A percentile compares a stretch with the other conserved stretches of the same genome.
Conservation (phyloP, 2,113 vertebrate species). For the Eonycteris spelaea region DNA sequence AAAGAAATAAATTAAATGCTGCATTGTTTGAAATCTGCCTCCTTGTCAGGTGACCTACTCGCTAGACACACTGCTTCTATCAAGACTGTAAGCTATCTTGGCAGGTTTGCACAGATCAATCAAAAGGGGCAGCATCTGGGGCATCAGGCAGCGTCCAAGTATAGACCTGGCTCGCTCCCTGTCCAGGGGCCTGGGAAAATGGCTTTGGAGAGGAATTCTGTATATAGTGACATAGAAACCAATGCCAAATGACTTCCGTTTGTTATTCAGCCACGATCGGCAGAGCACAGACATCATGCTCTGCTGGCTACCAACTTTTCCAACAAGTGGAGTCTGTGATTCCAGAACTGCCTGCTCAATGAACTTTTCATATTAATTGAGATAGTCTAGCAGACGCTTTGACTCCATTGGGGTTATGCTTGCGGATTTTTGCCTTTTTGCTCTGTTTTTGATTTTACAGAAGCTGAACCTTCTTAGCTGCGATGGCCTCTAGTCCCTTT, state of each 20-base stretch:
- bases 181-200: not conserved
- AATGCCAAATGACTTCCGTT: not conserved
- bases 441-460: constrained; percentile 25
- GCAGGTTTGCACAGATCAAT: not conserved
- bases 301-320: not conserved
- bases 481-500: not conserved
- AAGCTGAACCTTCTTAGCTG: not conserved
- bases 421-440: not conserved
- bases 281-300: not conserved
- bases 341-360: not conserved
- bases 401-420: not conserved
- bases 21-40: not conserved
- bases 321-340: not conserved
- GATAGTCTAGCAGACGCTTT: not conserved
- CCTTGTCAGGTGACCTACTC: not conserved
- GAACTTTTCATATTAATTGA: not conserved
- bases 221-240: not conserved
- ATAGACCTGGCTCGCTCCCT: not conserved
- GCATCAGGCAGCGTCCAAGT: not conserved
- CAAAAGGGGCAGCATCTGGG: not conserved
- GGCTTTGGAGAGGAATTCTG: not conserved
- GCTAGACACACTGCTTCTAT: not conserved
- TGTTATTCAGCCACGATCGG: not conserved
- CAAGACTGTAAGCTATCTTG: not conserved
- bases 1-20: not conserved